Evolutionary conservation across 2,113 vertebrate species (phyloP).

Genomic region (Percopsis transmontana): DNA sequence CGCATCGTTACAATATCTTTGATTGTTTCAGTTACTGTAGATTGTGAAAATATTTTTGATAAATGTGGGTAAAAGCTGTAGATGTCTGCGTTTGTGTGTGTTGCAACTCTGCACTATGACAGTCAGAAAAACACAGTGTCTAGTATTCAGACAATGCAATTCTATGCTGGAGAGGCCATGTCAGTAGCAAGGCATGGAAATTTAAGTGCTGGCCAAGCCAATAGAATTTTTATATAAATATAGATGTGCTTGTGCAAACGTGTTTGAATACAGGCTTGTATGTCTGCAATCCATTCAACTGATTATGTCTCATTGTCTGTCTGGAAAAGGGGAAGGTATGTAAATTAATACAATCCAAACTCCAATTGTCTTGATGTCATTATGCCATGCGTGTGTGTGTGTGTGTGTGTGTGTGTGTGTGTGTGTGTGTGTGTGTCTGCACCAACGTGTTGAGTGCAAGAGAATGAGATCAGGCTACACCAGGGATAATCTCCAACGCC

Average conservation of each 20-base stretch:
- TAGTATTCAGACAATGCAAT: slow-evolving; percentile 7
- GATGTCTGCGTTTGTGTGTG: neutral
- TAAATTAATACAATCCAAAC: slow-evolving; percentile 39
- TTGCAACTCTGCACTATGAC: neutral
- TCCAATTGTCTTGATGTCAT: slow-evolving; percentile 54
- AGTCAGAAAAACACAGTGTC: slow-evolving; percentile 10
- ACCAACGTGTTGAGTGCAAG: slow-evolving; percentile 51
- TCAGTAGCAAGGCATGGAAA: neutral
- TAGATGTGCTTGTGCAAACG: neutral
- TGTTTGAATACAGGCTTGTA: slow-evolving; percentile 19
- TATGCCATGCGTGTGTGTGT: slow-evolving; percentile 19
- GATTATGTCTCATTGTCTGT: slow-evolving; percentile 39
- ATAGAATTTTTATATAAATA: neutral
- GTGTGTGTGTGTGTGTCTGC: slow-evolving; percentile 37
- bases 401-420: slow-evolving; percentile 26
- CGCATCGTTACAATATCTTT: too few species aligned
- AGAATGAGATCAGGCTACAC: slow-evolving; percentile 77
- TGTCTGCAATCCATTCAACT: slow-evolving; percentile 15
- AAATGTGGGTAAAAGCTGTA: too few species aligned
- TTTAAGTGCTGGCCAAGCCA: neutral
- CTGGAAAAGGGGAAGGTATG: slow-evolving; percentile 63
- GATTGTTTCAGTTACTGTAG: too few species aligned
- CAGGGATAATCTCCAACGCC: slow-evolving; percentile 77
- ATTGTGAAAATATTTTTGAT: too few species aligned
- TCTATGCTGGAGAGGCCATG: slow-evolving; percentile 1